Base-by-base conservation (phyloP, 2,888 invertebrate species). In the Sacculina carcini region DNA sequence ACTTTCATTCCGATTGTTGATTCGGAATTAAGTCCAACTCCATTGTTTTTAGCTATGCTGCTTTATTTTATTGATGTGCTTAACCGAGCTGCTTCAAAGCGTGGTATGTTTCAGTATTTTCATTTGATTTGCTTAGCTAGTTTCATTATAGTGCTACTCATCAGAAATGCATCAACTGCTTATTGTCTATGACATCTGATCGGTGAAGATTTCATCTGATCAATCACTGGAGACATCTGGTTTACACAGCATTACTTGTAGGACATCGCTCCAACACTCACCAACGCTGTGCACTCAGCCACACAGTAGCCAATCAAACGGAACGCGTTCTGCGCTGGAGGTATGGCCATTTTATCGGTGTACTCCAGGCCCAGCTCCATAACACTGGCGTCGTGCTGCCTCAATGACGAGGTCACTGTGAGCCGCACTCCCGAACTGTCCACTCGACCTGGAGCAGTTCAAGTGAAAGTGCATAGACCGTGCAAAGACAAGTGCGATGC, bases 321-420 rank as follows among this genome's bases (percentile, higher is more conserved):
- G 66, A 94, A 96, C 49, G 72, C 68, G 61, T 66, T 58, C 59
- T 82, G 80, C 3, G 73, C 69, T 0, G 86, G 90, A 1, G 98
- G 98, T 56, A 99, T 86, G 1, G 89, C 92, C 85, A 94, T 94
- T 70, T 94, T 94, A 66, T 94, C 89, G 0, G 84, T 84, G 63
- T 98, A 99, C 63, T 98, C 94, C 44, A 96, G 69, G 0, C 96
- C 98, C 4, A 98, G 67, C 66, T 98, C 98, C 71, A 98, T 84
- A 12, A 96, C 84, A 2, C 84, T 94, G 0, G 94, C 94, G 63
- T 98, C 92, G 65, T 78, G 78, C 56, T 73, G 69, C 21, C 94
- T 73, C 39, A 81, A 69, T 21, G 73, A 68, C n/a, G 75, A 68
- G 0, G 85, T 83, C 56, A 86, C 71, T 62, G 80, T 74, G 55